These are phyloP conservation scores for Cheilosia variabilis DNA, from an alignment of 2,888 invertebrate species.

Conservation along the genomic window DNA sequence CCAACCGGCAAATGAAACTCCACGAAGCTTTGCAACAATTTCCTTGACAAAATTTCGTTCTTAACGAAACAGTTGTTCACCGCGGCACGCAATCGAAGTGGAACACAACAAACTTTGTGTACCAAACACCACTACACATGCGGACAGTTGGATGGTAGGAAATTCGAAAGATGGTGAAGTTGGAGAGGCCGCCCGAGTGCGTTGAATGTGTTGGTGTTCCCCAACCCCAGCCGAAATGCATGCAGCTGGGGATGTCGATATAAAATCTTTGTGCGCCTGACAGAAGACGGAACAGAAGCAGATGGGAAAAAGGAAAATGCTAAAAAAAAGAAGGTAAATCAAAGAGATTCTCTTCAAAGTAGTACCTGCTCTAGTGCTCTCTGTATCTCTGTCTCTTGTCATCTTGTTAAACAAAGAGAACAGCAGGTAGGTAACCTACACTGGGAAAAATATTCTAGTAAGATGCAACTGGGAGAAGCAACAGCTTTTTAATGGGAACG, in stretches of 20 bases:
- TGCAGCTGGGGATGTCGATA: background rate
- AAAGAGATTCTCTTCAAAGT: too few relatives aligned
- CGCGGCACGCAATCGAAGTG: conserved; percentile 20
- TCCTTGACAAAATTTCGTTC: conserved; percentile 23
- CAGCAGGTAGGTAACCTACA: too few relatives aligned
- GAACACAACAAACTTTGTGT: conserved; percentile 53
- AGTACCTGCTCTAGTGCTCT: too few relatives aligned
- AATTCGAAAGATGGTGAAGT: too few relatives aligned
- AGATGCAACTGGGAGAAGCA: too few relatives aligned
- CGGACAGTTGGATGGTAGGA: background rate
- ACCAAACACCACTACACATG: background rate
- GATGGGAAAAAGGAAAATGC: background rate
- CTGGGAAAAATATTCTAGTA: too few relatives aligned
- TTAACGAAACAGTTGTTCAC: conserved; percentile 23
- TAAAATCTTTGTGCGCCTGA: conserved; percentile 16
- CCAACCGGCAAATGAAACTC: conserved; percentile 55
- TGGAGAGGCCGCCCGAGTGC: too few relatives aligned
- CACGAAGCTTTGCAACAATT: conserved; percentile 63
- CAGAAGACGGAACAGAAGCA: background rate
- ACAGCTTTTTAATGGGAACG: too few relatives aligned
- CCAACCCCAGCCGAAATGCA: conserved; percentile 7
- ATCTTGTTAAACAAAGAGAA: too few relatives aligned
- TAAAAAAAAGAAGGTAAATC: background rate
- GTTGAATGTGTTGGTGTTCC: background rate
- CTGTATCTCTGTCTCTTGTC: too few relatives aligned